Conservation (phyloP, 2,888 invertebrate genomes). For the Melanophora roralis region DNA sequence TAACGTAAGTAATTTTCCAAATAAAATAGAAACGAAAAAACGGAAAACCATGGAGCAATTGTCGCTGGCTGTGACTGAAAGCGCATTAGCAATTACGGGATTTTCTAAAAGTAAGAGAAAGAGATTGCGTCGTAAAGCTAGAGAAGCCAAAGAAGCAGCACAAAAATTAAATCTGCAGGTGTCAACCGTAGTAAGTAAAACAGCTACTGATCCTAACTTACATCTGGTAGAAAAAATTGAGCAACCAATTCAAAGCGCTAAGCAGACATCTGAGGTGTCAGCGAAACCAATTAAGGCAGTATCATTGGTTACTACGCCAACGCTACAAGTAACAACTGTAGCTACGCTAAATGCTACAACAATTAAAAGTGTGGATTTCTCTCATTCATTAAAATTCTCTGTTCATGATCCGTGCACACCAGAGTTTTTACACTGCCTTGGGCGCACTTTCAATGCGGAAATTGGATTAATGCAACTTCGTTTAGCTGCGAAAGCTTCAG, state of each 20-base stretch:
- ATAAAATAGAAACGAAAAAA: not conserved
- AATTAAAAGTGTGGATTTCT: not conserved
- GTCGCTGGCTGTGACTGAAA: not conserved
- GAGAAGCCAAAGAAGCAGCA: not conserved
- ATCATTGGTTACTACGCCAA: too few species aligned
- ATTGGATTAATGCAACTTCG: constrained; percentile 57
- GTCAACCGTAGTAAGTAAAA: not conserved
- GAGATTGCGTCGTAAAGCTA: not conserved
- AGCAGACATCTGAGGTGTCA: too few species aligned
- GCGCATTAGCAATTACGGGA: not conserved
- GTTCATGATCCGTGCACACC: not conserved
- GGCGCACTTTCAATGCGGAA: constrained; percentile 25
- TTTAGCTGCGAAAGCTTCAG: constrained; percentile 25
- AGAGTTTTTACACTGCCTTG: not conserved
- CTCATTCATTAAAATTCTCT: not conserved
- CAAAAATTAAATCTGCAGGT: not conserved
- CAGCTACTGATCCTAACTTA: not conserved
- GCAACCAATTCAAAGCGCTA: too few species aligned
- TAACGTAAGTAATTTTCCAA: not conserved
- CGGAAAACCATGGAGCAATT: constrained; percentile 37
- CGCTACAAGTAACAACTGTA: not conserved
- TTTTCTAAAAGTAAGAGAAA: not conserved
- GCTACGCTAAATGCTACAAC: not conserved
- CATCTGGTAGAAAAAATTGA: not conserved
- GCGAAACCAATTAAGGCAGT: too few species aligned